A percentile compares a stretch with the other conserved stretches of the same genome.
Conservation (phyloP, 1,140 invertebrate species). For the Geopemphigus sp. region DNA sequence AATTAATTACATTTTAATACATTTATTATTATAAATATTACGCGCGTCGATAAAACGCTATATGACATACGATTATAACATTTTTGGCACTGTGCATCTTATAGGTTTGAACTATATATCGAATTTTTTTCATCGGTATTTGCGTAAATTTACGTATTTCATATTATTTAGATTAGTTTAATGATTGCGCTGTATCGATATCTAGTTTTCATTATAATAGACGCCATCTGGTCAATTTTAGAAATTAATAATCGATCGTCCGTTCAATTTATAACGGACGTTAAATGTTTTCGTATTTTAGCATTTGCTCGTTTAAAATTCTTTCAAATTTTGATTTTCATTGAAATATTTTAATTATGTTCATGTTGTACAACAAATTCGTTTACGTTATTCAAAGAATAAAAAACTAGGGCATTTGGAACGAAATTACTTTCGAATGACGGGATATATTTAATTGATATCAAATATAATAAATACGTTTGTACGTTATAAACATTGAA, state of each 20-base stretch:
- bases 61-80: too few species aligned
- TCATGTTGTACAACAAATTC: neutral
- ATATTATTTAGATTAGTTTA: neutral
- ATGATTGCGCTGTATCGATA: neutral
- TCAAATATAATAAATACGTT: neutral
- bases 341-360: neutral
- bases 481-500: neutral
- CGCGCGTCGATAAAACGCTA: too few species aligned
- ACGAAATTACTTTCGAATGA: neutral
- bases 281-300: neutral
- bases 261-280: neutral
- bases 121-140: too few species aligned
- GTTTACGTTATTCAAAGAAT: neutral
- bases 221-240: neutral
- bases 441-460: constrained; percentile 5
- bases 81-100: too few species aligned
- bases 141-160: too few species aligned
- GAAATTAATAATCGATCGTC: neutral
- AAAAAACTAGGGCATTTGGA: neutral
- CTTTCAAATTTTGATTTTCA: neutral
- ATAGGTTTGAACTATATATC: too few species aligned
- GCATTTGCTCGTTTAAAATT: neutral
- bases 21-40: neutral
- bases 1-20: neutral
- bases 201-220: neutral